Conservation (phyloP, 1,140 invertebrate species). For the Drosophila sproati region DNA sequence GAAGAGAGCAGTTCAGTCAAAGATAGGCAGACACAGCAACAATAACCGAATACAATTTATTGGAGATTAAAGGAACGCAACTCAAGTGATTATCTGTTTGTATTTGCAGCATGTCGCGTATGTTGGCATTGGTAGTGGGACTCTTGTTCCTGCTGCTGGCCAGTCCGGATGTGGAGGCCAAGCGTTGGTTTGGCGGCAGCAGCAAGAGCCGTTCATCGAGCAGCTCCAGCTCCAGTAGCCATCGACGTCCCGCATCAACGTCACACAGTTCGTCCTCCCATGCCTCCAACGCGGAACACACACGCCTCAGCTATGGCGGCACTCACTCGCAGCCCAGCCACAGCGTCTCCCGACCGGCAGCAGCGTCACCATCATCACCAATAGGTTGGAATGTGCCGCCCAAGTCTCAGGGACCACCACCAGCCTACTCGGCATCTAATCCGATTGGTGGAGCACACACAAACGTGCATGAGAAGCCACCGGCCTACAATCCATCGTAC, state of each 20-base stretch:
- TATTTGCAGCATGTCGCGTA: slow-evolving; percentile 53
- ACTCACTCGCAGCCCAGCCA: slow-evolving; percentile 36
- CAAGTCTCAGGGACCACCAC: slow-evolving; percentile 71
- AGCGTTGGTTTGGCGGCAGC: slow-evolving; percentile 55
- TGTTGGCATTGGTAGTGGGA: slow-evolving; percentile 32
- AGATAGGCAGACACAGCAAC: slow-evolving; percentile 11
- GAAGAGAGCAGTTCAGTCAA: slow-evolving; percentile 25
- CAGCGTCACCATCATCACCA: slow-evolving; percentile 25
- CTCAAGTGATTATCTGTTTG: slow-evolving; percentile 4
- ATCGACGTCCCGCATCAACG: slow-evolving; percentile 37
- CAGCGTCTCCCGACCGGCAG: slow-evolving; percentile 14
- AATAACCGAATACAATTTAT: not conserved
- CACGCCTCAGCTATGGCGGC: slow-evolving; percentile 60
- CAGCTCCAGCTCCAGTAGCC: slow-evolving; percentile 43
- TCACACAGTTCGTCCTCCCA: slow-evolving; percentile 12
- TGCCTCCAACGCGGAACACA: slow-evolving; percentile 50
- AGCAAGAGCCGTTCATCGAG: slow-evolving; percentile 56
- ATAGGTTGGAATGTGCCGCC: slow-evolving; percentile 78
- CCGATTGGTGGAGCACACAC: slow-evolving; percentile 69
- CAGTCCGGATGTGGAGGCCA: slow-evolving; percentile 56
- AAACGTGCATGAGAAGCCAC: slow-evolving; percentile 73
- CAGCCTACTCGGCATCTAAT: slow-evolving; percentile 69
- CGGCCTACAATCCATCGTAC: slow-evolving; percentile 71
- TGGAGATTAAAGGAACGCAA: not conserved
- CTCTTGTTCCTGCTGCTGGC: slow-evolving; percentile 52